Evolutionary conservation across 1,140 invertebrate species (phyloP), one percentile per base, ranked within the genome.

Genomic region (Matsumurasca onukii): DNA sequence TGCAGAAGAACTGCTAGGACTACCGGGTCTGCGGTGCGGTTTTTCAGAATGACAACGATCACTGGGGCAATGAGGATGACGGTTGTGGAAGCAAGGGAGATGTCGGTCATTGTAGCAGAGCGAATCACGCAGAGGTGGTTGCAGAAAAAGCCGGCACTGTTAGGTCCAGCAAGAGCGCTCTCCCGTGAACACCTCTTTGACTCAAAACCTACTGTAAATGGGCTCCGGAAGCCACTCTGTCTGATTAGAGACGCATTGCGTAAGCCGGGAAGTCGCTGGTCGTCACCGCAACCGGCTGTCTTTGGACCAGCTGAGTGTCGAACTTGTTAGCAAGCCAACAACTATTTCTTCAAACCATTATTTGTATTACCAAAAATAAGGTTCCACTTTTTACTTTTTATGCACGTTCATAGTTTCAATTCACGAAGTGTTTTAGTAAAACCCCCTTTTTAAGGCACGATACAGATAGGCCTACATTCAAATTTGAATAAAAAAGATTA

Each of bases 171-270:
- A 12, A 52, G 22, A 20, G 49, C 13, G 20, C 55, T 27, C 55
- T 59, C 55, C 55, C 55, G 55, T 59, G 55, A 59, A 59, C 55
- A 22, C 5, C 30, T 59, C 55, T 59, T 59, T 27, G 55, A 24
- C 55, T 59, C 22, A 25, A 29, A 59, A 25, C 30, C 2, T 22
- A 27, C 34, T 27, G 55, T 59, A 59, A 59, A 27, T 59, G 55
- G 22, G 15, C 55, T 17, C 55, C 55, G 55, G 55, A 59, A 59
- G 55, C 24, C n/a, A 29, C 55, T 25, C 49, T 25, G 34, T 17
- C 34, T n/a, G 55, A 59, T 59, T 59, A 13, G 55, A 13, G 22
- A 25, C 55, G 55, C 2, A 5, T 25, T 59, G 25, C 22, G 25
- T 59, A 52, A 52, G 34, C 49, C 15, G 1, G n/a, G 55, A 2